Evolutionary conservation across 2,888 invertebrate species (phyloP).

Genomic region (Apotomis turbidana): DNA sequence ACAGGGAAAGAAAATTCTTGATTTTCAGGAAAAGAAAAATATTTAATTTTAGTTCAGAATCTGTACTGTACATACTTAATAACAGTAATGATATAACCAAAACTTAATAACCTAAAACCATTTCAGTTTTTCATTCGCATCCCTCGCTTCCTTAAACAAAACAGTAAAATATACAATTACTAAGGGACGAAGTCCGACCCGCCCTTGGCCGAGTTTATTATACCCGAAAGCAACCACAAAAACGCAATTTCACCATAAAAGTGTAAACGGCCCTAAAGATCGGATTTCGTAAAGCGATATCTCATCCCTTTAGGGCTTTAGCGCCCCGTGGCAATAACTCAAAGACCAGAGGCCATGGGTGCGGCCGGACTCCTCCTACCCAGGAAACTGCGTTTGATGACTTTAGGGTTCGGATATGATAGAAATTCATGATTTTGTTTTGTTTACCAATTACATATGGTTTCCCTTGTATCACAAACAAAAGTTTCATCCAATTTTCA

Average conservation of each 20-base stretch:
- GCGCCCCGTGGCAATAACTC: slow-evolving; percentile 35
- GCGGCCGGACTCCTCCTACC: slow-evolving; percentile 5
- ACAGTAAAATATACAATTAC: slow-evolving; percentile 13
- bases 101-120: no score
- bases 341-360: slow-evolving; percentile 18
- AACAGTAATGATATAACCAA: no score
- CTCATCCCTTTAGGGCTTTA: slow-evolving; percentile 40
- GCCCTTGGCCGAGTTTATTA: slow-evolving; percentile 13
- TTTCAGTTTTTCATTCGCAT: no score
- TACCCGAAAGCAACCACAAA: slow-evolving; percentile 27
- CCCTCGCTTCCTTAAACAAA: not conserved
- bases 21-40: no score
- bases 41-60: no score
- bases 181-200: not conserved
- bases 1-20: no score
- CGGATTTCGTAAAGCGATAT: slow-evolving; percentile 41
- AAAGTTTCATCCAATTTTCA: no score
- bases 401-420: slow-evolving; percentile 10
- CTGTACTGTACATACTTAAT: no score
- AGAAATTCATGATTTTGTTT: not conserved
- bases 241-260: slow-evolving; percentile 37
- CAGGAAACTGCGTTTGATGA: slow-evolving; percentile 26
- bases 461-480: not conserved
- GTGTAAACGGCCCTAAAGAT: slow-evolving; percentile 39
- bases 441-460: slow-evolving; percentile 6